Conservation (phyloP, 2,113 vertebrate species). For the Lagopus leucura region DNA sequence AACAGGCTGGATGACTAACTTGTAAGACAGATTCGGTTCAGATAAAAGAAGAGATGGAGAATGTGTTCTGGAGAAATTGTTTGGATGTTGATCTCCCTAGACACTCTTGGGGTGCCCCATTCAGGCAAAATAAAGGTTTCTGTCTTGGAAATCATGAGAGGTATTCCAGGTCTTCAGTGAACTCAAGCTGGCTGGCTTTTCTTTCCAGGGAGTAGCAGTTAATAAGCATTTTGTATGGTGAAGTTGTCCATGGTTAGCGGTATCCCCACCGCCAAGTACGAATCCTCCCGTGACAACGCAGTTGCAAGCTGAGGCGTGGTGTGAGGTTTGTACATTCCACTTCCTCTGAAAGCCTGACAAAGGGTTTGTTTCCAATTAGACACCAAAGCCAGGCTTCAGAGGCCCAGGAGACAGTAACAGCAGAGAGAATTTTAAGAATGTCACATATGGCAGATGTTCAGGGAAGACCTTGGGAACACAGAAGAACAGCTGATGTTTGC, state of each 20-base stretch:
- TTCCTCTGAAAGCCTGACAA: background rate
- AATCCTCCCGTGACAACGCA: background rate
- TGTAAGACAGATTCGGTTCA: background rate
- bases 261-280: background rate
- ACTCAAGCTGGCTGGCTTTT: background rate
- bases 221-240: background rate
- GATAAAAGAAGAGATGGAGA: background rate
- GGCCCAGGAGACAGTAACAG: background rate
- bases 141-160: background rate
- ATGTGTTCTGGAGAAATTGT: background rate
- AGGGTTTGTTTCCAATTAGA: background rate
- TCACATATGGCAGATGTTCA: background rate
- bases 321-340: background rate
- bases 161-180: background rate
- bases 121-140: background rate
- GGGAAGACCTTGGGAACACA: background rate
- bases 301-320: background rate
- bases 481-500: background rate
- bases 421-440: background rate
- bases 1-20: background rate
- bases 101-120: background rate
- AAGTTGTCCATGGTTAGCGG: accelerated
- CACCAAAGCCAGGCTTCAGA: background rate
- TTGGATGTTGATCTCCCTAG: background rate
- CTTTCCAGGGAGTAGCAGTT: background rate